These are phyloP conservation scores for Pimpla rufipes DNA, from an alignment of 2,888 invertebrate genomes.

Conservation along the genomic window DNA sequence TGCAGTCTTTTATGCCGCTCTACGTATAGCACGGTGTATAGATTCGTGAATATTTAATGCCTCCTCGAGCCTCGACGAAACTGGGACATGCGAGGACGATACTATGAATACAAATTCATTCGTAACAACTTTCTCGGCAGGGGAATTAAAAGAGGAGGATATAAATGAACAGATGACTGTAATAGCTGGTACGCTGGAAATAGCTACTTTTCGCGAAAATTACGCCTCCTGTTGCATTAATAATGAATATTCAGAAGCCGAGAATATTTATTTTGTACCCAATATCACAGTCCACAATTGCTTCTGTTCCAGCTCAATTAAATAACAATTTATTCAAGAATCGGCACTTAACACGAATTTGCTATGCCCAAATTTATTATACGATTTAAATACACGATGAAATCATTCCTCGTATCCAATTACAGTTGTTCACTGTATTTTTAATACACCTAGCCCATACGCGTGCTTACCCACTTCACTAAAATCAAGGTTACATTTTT, in stretches of 20 bases:
- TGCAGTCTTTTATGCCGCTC: conserved; percentile 33
- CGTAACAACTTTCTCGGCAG: conserved; percentile 35
- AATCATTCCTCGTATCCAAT: no score
- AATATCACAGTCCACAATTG: neutral
- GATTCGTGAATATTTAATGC: conserved; percentile 45
- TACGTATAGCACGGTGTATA: conserved; percentile 7
- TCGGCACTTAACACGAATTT: no score
- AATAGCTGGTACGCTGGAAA: conserved; percentile 13
- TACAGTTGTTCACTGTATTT: no score
- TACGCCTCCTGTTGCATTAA: neutral
- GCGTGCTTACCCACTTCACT: no score
- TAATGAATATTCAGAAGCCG: neutral
- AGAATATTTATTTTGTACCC: neutral
- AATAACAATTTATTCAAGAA: neutral
- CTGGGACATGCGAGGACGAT: conserved; percentile 43
- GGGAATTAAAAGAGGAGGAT: conserved; percentile 1
- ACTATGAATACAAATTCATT: conserved; percentile 52
- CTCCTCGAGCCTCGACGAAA: conserved; percentile 40
- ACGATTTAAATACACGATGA: no score
- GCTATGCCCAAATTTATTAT: no score
- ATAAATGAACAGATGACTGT: neutral
- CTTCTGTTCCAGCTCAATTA: neutral
- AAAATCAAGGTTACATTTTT: no score
- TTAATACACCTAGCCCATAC: no score
- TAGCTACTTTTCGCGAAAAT: neutral